Evolutionary conservation across 92 coral and sea anemone genomes (phyloP), one percentile per base, ranked within the genome.

Genomic region (Zoanthus sociatus): DNA sequence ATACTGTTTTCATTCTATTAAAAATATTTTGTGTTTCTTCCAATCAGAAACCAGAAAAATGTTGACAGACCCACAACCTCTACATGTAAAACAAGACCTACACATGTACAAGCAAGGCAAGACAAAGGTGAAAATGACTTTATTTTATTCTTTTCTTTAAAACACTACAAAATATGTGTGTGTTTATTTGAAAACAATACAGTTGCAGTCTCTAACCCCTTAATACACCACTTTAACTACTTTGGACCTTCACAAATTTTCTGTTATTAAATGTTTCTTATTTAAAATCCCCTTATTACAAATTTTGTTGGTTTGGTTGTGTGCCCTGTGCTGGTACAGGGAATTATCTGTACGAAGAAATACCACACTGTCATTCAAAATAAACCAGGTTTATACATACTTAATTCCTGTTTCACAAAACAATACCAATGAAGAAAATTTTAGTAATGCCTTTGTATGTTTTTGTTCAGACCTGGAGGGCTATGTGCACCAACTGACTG

Each of bases 341-440:
- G 77, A 73, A 45, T 44, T 73, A 73, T 31, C 77, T 73, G 74
- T 69, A 69, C 74, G 26, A 26, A 26, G 26, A 26, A 26, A 69
- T 45, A 53, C 58, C 58, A 53, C 58, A 53, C 8, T 53, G 58
- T 53, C 58, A 53, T 53, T 53, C 58, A 53, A 53, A 53, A 53
- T 53, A 53, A 9, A 54, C 60, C 60, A 54, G 60, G 60, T 54
- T 54, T 78, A 53, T 78, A 78, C 68, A 78, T 78, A 78, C 68
- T 78, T 78, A 53, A 78, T 78, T 78, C 51, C 68, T 53, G 83
- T 54, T 78, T 18, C 20, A 78, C 83, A 63, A 78, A 78, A 51
- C 83, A 78, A 51, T 78, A 78, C 83, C 12, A 51, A 78, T 78
- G 45, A 78, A 78, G 68, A 78, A 54, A 44, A 78, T 86, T 76